Percentiles rank a stretch among this genome's conserved stretches.
These are phyloP conservation scores for Drosophila oshimai DNA, from an alignment of 1,140 invertebrate species.

Conservation along the genomic window DNA sequence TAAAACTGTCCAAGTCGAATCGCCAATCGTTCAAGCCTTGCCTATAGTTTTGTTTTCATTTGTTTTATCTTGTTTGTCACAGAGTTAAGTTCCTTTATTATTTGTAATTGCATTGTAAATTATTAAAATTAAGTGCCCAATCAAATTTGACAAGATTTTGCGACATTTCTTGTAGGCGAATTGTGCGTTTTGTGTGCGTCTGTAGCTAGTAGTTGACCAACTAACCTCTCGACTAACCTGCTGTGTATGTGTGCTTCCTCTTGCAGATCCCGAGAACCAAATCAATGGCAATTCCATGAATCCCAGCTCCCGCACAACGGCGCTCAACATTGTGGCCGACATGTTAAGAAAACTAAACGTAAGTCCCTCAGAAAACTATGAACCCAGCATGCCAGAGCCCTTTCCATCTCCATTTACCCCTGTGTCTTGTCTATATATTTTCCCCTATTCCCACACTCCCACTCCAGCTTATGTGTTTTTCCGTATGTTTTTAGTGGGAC, in stretches of 20 bases:
- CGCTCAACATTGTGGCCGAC: slow-evolving; percentile 96
- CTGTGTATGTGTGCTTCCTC: slow-evolving; percentile 68
- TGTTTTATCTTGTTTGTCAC: slow-evolving; percentile 6
- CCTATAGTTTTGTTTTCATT: slow-evolving; percentile 18
- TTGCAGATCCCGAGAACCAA: slow-evolving; percentile 84
- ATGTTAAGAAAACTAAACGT: slow-evolving; percentile 95
- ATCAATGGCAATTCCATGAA: slow-evolving; percentile 90
- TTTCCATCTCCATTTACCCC: not conserved
- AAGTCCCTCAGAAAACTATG: slow-evolving; percentile 83
- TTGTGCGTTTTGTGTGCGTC: slow-evolving; percentile 52
- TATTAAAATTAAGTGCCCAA: slow-evolving; percentile 38
- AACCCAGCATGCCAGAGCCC: slow-evolving; percentile 6
- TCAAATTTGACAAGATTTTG: slow-evolving; percentile 40
- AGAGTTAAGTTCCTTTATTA: slow-evolving; percentile 5
- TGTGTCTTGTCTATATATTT: slow-evolving; percentile 2
- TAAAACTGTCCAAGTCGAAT: slow-evolving; percentile 56
- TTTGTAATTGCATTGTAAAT: slow-evolving; percentile 35
- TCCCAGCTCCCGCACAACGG: slow-evolving; percentile 93
- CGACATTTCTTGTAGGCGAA: slow-evolving; percentile 65
- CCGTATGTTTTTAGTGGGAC: slow-evolving; percentile 80
- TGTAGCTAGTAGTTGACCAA: slow-evolving; percentile 29
- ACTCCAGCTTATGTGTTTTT: slow-evolving; percentile 44
- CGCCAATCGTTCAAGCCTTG: slow-evolving; percentile 35
- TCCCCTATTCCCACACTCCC: not conserved
- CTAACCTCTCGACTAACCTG: slow-evolving; percentile 48